Percentiles rank a stretch among this genome's conserved stretches.
phyloP scores from a whole-genome alignment of 64 coral and sea anemone genomes.

The Stichodactyla mertensii region DNA sequence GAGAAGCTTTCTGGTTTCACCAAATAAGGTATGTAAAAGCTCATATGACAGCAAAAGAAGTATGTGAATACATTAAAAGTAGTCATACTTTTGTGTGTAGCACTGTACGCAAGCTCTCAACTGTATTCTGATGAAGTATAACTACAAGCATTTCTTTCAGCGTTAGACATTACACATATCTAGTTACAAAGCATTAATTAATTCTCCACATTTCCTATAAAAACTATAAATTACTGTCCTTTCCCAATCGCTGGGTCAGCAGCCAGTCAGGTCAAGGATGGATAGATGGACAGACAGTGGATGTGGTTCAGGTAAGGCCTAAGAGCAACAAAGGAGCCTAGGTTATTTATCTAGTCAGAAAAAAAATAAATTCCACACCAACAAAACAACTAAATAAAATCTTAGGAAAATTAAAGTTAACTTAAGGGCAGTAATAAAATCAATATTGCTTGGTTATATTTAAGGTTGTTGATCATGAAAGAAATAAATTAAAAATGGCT shows the following conservation, averaged over 20 bases:
- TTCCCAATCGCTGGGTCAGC: neutral
- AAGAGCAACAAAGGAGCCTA: conserved; percentile 3
- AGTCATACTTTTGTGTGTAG: too few species aligned
- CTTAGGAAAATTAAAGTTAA: neutral
- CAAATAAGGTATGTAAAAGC: too few species aligned
- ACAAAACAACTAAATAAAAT: conserved; percentile 3
- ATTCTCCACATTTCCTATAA: neutral
- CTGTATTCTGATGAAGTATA: neutral
- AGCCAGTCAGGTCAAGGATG: neutral
- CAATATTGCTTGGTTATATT: neutral
- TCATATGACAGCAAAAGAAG: too few species aligned
- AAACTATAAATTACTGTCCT: neutral
- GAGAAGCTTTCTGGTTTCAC: too few species aligned
- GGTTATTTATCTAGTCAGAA: neutral
- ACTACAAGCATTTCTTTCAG: conserved; percentile 6
- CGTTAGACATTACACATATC: neutral
- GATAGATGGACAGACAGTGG: neutral
- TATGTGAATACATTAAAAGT: too few species aligned
- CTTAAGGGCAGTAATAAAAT: neutral
- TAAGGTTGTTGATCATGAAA: neutral
- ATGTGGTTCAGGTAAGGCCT: neutral
- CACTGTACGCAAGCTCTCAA: neutral
- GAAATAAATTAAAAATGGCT: neutral
- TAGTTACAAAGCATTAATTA: neutral
- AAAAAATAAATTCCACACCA: neutral